Percentiles rank a stretch among this genome's conserved stretches.
Conservation (phyloP, 2,888 invertebrate species). For the Brenthis hecate region DNA sequence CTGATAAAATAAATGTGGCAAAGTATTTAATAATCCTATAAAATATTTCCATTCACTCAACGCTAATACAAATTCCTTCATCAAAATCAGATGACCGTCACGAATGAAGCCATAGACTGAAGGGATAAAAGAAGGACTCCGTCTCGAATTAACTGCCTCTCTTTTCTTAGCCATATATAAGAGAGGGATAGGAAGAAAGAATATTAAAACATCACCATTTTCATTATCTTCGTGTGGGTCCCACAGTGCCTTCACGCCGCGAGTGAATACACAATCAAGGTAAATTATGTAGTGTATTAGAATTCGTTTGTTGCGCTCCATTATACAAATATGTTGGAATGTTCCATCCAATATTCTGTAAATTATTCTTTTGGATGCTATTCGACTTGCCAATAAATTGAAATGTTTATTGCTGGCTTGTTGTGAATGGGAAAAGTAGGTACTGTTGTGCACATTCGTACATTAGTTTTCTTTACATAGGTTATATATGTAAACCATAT, state of each 20-base stretch:
- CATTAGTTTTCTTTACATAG: no score
- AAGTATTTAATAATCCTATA: slow-evolving; percentile 37
- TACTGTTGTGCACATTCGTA: background rate
- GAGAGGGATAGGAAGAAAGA: slow-evolving; percentile 52
- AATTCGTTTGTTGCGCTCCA: slow-evolving; percentile 49
- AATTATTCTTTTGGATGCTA: slow-evolving; percentile 34
- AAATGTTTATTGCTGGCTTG: slow-evolving; percentile 34
- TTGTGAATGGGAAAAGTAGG: slow-evolving; percentile 10
- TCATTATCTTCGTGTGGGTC: slow-evolving; percentile 75
- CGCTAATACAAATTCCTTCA: slow-evolving; percentile 43
- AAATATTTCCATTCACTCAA: slow-evolving; percentile 38
- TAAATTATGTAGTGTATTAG: slow-evolving; percentile 65
- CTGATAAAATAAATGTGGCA: slow-evolving; percentile 23
- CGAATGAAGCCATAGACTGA: slow-evolving; percentile 55
- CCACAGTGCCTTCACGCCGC: slow-evolving; percentile 55
- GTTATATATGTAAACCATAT: no score
- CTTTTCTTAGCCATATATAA: slow-evolving; percentile 27
- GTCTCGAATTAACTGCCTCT: slow-evolving; percentile 26
- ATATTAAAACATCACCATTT: slow-evolving; percentile 59
- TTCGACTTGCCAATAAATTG: slow-evolving; percentile 39
- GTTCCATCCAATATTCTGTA: slow-evolving; percentile 39
- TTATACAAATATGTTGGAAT: slow-evolving; percentile 45
- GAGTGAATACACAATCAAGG: slow-evolving; percentile 64
- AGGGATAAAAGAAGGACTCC: slow-evolving; percentile 38
- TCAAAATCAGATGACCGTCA: slow-evolving; percentile 66